These are phyloP conservation scores for Eupithecia pulchellata DNA, from an alignment of 2,888 invertebrate species.

Conservation along the genomic window DNA sequence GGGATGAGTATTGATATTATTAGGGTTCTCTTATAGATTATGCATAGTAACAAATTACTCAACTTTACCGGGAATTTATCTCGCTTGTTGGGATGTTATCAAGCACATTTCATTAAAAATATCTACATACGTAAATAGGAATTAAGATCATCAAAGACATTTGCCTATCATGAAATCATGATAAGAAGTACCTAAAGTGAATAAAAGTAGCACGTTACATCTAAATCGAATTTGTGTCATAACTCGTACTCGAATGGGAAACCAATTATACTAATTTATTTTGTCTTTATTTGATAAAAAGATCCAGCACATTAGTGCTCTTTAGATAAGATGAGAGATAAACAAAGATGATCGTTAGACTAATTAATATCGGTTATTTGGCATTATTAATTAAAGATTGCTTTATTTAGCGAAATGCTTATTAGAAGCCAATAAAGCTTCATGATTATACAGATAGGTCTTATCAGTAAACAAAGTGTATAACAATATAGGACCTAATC, in stretches of 20 bases:
- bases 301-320: not conserved
- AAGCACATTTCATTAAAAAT: constrained; percentile 18
- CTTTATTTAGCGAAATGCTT: constrained; percentile 22
- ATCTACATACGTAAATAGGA: constrained; percentile 20
- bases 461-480: constrained; percentile 63
- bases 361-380: not conserved
- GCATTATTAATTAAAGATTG: constrained; percentile 11
- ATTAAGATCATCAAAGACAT: constrained; percentile 15
- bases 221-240: not conserved
- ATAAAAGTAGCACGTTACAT: not conserved
- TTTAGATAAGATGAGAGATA: not conserved
- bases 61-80: not conserved
- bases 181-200: not conserved
- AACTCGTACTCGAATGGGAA: not conserved
- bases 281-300: not conserved
- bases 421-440: constrained; percentile 45
- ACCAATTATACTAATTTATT: not conserved
- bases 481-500: constrained; percentile 65
- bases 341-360: not conserved
- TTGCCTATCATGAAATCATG: no score
- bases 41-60: constrained; percentile 6
- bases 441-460: constrained; percentile 45
- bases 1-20: constrained; percentile 2
- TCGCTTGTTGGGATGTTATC: constrained; percentile 5
- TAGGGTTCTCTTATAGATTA: constrained; percentile 8